Conservation (phyloP, 2,113 vertebrate species). For the Nettapus auritus region DNA sequence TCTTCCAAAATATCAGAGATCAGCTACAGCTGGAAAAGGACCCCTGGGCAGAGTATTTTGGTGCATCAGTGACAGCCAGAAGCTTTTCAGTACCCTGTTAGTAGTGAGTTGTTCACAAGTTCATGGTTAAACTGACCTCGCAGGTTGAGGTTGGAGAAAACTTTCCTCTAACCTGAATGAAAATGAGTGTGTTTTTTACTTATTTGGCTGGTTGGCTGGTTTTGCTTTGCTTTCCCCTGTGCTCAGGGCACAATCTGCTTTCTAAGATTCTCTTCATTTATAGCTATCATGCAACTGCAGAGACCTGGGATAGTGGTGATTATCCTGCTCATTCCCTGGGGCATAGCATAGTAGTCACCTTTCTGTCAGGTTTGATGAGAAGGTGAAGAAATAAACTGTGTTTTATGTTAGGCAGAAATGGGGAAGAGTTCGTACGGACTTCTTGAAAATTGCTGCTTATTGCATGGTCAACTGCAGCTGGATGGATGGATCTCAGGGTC, state of each 20-base stretch:
- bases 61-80: not conserved
- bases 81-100: not conserved
- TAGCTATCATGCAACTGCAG: not conserved
- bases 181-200: not conserved
- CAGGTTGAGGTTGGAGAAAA: not conserved
- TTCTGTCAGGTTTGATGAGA: not conserved
- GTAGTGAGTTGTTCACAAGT: not conserved
- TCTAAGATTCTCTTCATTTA: not conserved
- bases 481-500: fast-evolving
- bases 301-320: not conserved
- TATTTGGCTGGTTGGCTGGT: too few species aligned
- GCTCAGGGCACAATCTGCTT: not conserved
- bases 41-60: not conserved
- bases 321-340: not conserved
- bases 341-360: not conserved
- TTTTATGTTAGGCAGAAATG: not conserved
- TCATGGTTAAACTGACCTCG: not conserved
- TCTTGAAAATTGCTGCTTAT: not conserved
- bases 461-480: not conserved
- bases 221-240: not conserved
- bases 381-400: not conserved
- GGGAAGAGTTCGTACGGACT: not conserved
- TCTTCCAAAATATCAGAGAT: not conserved
- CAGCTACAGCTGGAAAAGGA: not conserved
- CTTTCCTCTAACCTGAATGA: not conserved